phyloP scores from a whole-genome alignment of 2,888 invertebrate genomes.

The Corythucha ciliata region DNA sequence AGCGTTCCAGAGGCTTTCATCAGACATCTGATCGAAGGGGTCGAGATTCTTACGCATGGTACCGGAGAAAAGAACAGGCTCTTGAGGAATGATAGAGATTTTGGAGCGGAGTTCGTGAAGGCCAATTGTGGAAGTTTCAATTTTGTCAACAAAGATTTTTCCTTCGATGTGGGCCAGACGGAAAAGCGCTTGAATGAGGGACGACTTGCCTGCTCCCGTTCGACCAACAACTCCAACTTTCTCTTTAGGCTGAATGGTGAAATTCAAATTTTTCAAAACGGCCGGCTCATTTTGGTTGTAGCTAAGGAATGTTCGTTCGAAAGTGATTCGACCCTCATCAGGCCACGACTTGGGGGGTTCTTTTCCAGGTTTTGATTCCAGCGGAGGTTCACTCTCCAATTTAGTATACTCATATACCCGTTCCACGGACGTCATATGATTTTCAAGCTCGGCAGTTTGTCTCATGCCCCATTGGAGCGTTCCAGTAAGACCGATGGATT shows the following conservation, averaged over 20 bases:
- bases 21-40: constrained; percentile 72
- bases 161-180: constrained; percentile 71
- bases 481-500: constrained; percentile 66
- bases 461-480: constrained; percentile 86
- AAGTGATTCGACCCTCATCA: constrained; percentile 56
- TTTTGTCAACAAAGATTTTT: constrained; percentile 66
- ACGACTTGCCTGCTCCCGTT: constrained; percentile 76
- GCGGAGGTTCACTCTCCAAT: constrained; percentile 50
- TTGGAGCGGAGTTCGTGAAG: constrained; percentile 64
- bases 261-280: constrained; percentile 62
- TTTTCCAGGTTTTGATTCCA: constrained; percentile 36
- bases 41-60: constrained; percentile 81
- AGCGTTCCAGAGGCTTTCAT: constrained; percentile 73
- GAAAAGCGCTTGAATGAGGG: constrained; percentile 66
- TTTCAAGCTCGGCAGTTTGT: constrained; percentile 81
- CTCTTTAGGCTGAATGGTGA: constrained; percentile 53
- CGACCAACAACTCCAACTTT: constrained; percentile 72
- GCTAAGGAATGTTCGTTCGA: constrained; percentile 57
- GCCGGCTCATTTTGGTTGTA: constrained; percentile 62
- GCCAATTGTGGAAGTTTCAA: constrained; percentile 60
- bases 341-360: constrained; percentile 54
- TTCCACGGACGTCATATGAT: constrained; percentile 86
- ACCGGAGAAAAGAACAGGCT: constrained; percentile 76
- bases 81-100: constrained; percentile 76
- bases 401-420: constrained; percentile 71